Conservation (phyloP, 2,797 vertebrate species). For the Tokudaia muenninki region DNA sequence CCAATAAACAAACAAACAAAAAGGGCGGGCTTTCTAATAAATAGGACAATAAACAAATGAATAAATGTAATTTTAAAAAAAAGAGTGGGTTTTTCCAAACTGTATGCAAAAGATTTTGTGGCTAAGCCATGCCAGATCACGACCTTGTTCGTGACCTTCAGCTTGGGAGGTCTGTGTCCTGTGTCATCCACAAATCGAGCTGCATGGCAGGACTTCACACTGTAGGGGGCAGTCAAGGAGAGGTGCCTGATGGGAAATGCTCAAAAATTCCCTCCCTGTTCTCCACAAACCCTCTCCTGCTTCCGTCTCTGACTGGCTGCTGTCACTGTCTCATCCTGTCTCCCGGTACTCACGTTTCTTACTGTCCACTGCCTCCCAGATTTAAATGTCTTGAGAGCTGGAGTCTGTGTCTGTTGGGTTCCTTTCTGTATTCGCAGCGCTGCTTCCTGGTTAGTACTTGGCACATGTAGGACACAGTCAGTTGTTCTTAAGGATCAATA, state of each 20-base stretch:
- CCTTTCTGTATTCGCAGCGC: neutral
- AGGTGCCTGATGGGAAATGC: neutral
- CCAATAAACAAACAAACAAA: neutral
- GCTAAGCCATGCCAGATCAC: neutral
- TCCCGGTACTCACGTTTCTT: neutral
- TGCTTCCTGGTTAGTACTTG: neutral
- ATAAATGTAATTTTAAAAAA: neutral
- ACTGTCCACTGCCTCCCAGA: neutral
- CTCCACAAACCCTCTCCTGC: too few species aligned
- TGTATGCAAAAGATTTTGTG: fast-evolving
- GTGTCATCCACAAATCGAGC: neutral
- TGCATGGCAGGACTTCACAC: neutral
- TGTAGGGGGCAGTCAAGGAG: neutral
- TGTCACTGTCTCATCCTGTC: neutral
- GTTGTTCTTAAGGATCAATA: slow-evolving; percentile 25
- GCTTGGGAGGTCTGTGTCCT: neutral
- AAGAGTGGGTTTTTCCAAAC: neutral
- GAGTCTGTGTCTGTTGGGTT: neutral
- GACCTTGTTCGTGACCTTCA: neutral
- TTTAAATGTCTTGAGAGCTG: neutral
- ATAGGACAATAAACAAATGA: neutral
- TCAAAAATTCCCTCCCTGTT: neutral
- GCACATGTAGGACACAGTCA: neutral
- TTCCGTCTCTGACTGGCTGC: neutral
- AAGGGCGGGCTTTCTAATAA: neutral